Evolutionary conservation across 2,888 invertebrate species (phyloP), one percentile per base, ranked within the genome.

Genomic region (Chelonus formosanus): DNA sequence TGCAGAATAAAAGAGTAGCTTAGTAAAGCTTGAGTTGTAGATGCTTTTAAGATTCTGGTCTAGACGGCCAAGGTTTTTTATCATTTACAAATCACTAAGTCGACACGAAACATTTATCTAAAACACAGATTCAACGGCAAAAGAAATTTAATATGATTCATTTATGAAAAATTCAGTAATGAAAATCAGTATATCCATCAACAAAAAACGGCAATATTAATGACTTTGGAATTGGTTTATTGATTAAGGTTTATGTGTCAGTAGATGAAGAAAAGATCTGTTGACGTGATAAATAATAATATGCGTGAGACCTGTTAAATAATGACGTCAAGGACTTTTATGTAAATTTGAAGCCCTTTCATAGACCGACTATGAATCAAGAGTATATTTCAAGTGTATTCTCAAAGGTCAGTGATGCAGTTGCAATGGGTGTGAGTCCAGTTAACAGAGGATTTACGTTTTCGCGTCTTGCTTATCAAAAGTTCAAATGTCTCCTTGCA

Each of bases 401-500:
- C 63, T 60, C 52, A 75, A 76, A 78, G 77, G 76, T 77, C 77
- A 75, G 67, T 74, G 63, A 76, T 74, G 75, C 68, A 73, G 67
- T 62, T 54, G 60, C 35, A 54, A 54, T 50, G 68, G 65, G 67
- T 69, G 72, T 74, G 75, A 75, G 74, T 76, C 74, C 64, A 53
- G 52, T 50, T 52, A 58, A n/a, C 40, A n/a, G 65, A 62, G 55
- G 65, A 72, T 72, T 74, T 72, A 73, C 72, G 69, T 63, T 59
- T 65, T 70, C 68, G 64, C 63, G 63, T 58, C 67, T 67, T 59
- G 72, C 72, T 78, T 78, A 78, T 78, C 78, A 78, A 78, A 78
- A 78, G 78, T 78, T 78, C 77, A 78, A 78, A 78, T 70, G 75
- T 74, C 70, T 71, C 64, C 67, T 73, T 78, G 78, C 76, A 78